A percentile compares a stretch with the other conserved stretches of the same genome.
Evolutionary conservation across 2,797 vertebrate genomes (phyloP).

Genomic region (Hapalemur alaotrensis): DNA sequence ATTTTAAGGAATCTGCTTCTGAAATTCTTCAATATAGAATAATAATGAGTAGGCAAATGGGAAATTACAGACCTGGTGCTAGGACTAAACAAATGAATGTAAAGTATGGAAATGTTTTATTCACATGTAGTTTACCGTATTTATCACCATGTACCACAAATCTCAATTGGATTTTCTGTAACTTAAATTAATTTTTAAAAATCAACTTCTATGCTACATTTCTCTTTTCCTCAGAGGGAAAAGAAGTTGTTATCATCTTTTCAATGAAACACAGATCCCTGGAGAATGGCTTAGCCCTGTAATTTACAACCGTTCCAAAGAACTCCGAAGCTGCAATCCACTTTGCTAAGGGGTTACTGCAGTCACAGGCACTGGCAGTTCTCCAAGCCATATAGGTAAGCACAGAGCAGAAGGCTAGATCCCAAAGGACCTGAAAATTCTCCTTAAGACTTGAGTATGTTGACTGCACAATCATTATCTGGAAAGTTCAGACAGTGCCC

Average conservation of each 20-base stretch:
- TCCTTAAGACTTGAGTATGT: background rate
- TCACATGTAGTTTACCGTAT: background rate
- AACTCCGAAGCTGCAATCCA: background rate
- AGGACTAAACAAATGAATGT: background rate
- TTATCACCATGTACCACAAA: background rate
- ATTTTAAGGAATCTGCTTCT: slow-evolving; percentile 34
- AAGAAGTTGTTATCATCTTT: background rate
- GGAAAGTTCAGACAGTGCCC: background rate
- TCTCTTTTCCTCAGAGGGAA: background rate
- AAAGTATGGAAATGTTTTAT: background rate
- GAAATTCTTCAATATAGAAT: slow-evolving; percentile 52
- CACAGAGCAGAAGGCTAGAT: background rate
- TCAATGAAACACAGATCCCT: background rate
- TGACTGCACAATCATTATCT: background rate
- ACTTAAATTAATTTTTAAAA: slow-evolving; percentile 39
- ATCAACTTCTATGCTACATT: background rate
- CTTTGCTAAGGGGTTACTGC: background rate
- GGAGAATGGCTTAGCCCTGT: background rate
- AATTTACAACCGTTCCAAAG: slow-evolving; percentile 21
- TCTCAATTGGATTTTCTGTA: background rate
- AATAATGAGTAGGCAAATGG: slow-evolving; percentile 5
- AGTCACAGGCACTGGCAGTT: background rate
- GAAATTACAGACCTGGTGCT: background rate
- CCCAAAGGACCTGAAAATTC: background rate
- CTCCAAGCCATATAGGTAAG: background rate